These are phyloP conservation scores for Gymnobelideus leadbeateri DNA, from an alignment of 2,113 vertebrate species.

Conservation along the genomic window DNA sequence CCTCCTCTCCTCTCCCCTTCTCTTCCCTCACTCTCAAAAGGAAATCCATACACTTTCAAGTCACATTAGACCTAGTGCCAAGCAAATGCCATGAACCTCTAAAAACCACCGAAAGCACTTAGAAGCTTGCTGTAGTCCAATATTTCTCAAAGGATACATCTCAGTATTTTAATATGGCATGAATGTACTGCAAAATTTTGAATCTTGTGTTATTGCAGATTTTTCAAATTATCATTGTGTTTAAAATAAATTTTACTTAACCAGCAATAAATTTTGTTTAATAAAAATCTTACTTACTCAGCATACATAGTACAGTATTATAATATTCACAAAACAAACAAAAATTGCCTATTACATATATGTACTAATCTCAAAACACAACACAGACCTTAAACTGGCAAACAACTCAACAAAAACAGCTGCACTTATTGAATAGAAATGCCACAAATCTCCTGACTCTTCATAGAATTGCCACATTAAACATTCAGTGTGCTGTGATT, in stretches of 20 bases:
- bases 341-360: neutral
- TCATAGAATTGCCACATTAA: constrained; percentile 3
- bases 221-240: neutral
- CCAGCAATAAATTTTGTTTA: neutral
- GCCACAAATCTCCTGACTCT: neutral
- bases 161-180: neutral
- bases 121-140: neutral
- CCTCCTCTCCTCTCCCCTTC: no score
- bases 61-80: neutral
- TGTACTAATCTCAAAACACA: neutral
- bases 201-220: neutral
- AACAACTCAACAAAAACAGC: neutral
- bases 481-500: neutral
- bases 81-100: neutral
- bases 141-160: neutral
- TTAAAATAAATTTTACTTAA: neutral
- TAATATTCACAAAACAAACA: neutral
- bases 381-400: neutral
- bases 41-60: neutral
- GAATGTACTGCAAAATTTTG: neutral
- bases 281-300: neutral
- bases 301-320: neutral
- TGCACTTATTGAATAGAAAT: neutral
- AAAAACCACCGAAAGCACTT: neutral
- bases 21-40: neutral